phyloP scores from a whole-genome alignment of 2,888 invertebrate genomes.

The Alloplasta piceator region DNA sequence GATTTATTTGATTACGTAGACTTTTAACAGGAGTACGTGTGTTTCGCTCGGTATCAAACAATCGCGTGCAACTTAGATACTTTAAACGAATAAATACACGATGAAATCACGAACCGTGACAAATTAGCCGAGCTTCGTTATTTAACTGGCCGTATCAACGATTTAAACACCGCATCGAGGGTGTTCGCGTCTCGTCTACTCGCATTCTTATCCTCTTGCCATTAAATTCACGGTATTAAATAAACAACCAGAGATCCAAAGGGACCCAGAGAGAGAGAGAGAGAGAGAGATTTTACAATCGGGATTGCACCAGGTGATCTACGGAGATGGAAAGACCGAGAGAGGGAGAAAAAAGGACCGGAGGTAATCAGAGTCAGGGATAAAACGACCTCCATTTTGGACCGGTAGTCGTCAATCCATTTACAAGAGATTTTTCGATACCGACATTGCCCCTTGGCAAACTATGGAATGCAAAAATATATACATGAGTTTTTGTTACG shows the following conservation, averaged over 20 bases:
- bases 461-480: neutral
- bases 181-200: constrained; percentile 59
- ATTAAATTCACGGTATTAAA: constrained; percentile 4
- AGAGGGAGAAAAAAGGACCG: constrained; percentile 38
- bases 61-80: no score
- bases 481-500: no score
- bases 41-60: no score
- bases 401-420: constrained; percentile 77
- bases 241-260: no score
- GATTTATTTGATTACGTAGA: no score
- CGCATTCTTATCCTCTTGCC: constrained; percentile 46
- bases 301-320: constrained; percentile 72
- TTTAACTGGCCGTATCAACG: constrained; percentile 75
- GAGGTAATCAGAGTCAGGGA: constrained; percentile 67
- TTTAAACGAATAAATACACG: no score
- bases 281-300: constrained; percentile 54
- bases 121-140: constrained; percentile 77
- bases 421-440: constrained; percentile 74
- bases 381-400: constrained; percentile 61
- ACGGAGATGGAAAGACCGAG: constrained; percentile 65
- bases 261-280: constrained; percentile 24
- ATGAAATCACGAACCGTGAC: constrained; percentile 71
- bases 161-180: constrained; percentile 69
- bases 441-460: constrained; percentile 40
- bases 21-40: no score